Conservation (phyloP, 2,888 invertebrate genomes). For the Ditylenchus weischeri region DNA sequence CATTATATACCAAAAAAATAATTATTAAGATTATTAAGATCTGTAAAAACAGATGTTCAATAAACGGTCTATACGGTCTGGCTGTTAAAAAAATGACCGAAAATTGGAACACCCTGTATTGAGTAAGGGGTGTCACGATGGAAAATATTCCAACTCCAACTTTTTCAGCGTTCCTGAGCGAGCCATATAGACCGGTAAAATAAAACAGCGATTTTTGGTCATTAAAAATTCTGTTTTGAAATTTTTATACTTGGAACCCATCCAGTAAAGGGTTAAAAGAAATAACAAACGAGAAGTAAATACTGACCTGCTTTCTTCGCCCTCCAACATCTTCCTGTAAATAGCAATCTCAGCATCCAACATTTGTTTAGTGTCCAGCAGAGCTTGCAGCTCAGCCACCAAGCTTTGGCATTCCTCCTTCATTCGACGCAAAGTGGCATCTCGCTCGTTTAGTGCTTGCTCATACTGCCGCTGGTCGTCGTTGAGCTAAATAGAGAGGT, state of each 20-base stretch:
- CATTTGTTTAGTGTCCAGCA: conserved; percentile 62
- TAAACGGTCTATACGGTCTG: too few species aligned
- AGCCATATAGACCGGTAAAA: too few species aligned
- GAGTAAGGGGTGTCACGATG: too few species aligned
- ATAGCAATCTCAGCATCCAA: conserved; percentile 64
- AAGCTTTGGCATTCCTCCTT: conserved; percentile 49
- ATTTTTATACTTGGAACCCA: too few species aligned
- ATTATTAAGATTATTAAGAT: too few species aligned
- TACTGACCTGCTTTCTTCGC: conserved; percentile 60
- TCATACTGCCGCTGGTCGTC: conserved; percentile 61
- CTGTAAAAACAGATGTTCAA: too few species aligned
- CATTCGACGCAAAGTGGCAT: conserved; percentile 48
- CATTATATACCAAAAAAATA: too few species aligned
- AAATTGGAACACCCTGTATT: too few species aligned
- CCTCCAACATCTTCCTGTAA: conserved; percentile 63
- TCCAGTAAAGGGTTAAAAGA: neutral
- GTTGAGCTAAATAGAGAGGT: conserved; percentile 45
- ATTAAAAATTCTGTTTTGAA: conserved; percentile 13
- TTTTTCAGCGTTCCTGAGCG: too few species aligned
- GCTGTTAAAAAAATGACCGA: too few species aligned
- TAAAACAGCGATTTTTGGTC: too few species aligned
- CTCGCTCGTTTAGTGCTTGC: conserved; percentile 59
- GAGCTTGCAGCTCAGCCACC: conserved; percentile 53
- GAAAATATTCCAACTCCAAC: neutral
- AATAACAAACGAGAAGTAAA: too few species aligned